Conservation (phyloP, 2,888 invertebrate genomes). For the Caenorhabditis angaria region DNA sequence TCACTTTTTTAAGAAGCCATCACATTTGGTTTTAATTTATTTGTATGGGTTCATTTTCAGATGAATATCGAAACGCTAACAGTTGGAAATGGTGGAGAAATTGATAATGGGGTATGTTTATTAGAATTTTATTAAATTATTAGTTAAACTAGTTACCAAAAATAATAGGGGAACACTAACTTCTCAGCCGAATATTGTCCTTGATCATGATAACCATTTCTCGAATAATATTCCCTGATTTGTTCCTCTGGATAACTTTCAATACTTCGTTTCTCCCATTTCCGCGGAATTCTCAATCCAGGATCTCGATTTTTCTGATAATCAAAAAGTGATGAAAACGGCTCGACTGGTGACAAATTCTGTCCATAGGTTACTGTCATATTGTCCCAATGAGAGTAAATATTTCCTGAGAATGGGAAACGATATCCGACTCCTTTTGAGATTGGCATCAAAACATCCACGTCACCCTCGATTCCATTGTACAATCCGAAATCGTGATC, state of each 20-base stretch:
- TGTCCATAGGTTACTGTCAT: slow-evolving; percentile 64
- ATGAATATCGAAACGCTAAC: too few relatives aligned
- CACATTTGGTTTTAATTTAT: too few relatives aligned
- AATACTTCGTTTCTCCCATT: slow-evolving; percentile 29
- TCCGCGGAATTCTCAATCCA: slow-evolving; percentile 27
- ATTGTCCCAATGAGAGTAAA: slow-evolving; percentile 63
- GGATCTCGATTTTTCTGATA: slow-evolving; percentile 53
- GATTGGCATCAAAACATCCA: slow-evolving; percentile 61
- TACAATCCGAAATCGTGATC: slow-evolving; percentile 60
- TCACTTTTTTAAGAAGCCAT: background rate
- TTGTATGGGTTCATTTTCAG: too few relatives aligned
- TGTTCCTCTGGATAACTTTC: slow-evolving; percentile 6
- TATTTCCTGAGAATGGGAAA: slow-evolving; percentile 63
- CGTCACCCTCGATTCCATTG: slow-evolving; percentile 63
- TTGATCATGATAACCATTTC: too few relatives aligned
- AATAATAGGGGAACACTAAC: too few relatives aligned
- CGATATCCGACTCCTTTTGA: slow-evolving; percentile 63
- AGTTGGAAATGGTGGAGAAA: too few relatives aligned
- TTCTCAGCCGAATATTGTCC: too few relatives aligned
- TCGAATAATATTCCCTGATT: background rate
- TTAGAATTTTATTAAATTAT: too few relatives aligned
- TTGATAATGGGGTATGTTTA: too few relatives aligned
- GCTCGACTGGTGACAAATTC: slow-evolving; percentile 61
- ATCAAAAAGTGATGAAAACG: slow-evolving; percentile 55
- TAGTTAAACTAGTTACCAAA: too few relatives aligned